Base-by-base conservation (phyloP, 1,140 invertebrate species). In the Lethocerus indicus region DNA sequence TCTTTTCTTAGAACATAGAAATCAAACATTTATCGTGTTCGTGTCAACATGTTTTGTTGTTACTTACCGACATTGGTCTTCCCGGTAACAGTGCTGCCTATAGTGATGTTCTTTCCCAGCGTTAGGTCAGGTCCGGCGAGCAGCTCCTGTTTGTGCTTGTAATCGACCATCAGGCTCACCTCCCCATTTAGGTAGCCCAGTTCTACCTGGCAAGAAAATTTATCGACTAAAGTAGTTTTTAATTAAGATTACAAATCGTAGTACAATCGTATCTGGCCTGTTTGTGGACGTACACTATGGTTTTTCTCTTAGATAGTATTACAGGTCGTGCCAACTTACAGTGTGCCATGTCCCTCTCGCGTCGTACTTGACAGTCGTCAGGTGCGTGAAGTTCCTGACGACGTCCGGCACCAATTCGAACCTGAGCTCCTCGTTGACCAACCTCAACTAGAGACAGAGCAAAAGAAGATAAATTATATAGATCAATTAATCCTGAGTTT, bases 371-470 rank as follows among this genome's bases (percentile, higher is more conserved):
- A 87, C 81, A 3, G 75, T 78, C n/a, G 79, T 76, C 3, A 80
- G 64, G 52, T 82, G 74, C 0, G 82, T 86, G 0, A 82, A 65
- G 56, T 85, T 85, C 54, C 80, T 79, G 25, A 69, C 73, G 3
- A 73, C 62, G 51, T 80, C 74, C 47, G 81, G 76, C 18, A 82
- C 73, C 23, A 87, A 63, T 63, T 85, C 80, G 60, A 89, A 87
- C 57, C 81, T 70, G 29, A 89, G 78, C 64, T 87, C 82, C 59
- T 86, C 83, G 60, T 84, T 83, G 0, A 83, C 77, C 56, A 82
- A 71, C 37, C 81, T 72, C 25, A 84, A 68, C 80, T 84, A 49
- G n/a, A 57, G 57, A 51, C 49, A 50, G 51, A 51, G 20, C 27
- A n/a, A 41, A 24, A 18, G 20, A 41, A n/a, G 18, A 41, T 35